phyloP scores from a whole-genome alignment of 2,797 vertebrate genomes.

The Graptemys geographica region DNA sequence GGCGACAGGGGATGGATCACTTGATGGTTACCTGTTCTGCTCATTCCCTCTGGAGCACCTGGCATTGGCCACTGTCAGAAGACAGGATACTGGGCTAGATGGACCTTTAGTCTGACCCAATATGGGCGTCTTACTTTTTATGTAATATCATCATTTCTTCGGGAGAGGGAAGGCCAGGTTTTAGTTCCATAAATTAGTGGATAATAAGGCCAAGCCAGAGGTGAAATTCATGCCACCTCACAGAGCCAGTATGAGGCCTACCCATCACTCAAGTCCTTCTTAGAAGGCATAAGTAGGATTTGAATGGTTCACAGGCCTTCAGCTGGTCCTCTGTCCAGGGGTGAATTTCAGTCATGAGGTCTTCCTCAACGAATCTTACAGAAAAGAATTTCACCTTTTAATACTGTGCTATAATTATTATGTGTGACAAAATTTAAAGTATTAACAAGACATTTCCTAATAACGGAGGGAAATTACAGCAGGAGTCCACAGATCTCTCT shows the following conservation, averaged over 20 bases:
- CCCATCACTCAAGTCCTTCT: background rate
- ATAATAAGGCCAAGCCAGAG: background rate
- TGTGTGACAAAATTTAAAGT: conserved; percentile 13
- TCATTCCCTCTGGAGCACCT: no score
- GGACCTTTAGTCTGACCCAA: no score
- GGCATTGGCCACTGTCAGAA: no score
- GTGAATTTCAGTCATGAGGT: background rate
- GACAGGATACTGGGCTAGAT: no score
- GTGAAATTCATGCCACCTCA: background rate
- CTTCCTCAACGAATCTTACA: background rate
- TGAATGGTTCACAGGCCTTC: background rate
- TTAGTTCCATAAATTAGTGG: background rate
- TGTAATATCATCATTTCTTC: background rate
- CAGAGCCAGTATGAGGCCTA: background rate
- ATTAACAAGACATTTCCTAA: conserved; percentile 21
- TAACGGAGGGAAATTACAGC: background rate
- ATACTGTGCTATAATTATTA: background rate
- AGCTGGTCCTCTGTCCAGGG: background rate
- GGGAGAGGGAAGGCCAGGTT: background rate
- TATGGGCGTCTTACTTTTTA: no score
- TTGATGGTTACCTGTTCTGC: no score
- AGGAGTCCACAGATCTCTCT: background rate
- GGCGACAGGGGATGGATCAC: no score
- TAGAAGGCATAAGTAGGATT: background rate
- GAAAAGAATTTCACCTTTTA: conserved; percentile 8